These are phyloP conservation scores for Centropristis striata DNA, from an alignment of 2,113 vertebrate genomes.

Conservation along the genomic window DNA sequence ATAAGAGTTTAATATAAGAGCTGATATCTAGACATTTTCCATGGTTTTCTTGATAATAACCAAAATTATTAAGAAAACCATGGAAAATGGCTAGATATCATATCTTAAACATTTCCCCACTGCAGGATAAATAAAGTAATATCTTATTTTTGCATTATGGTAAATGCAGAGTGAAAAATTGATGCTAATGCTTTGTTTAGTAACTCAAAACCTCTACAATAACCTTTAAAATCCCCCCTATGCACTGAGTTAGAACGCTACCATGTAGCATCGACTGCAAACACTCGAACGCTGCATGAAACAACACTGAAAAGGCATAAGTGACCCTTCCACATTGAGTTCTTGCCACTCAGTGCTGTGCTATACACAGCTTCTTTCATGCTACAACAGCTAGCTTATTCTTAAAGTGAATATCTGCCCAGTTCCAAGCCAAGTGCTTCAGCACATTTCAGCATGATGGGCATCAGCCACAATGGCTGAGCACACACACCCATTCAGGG, in stretches of 20 bases:
- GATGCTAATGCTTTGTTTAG: background rate
- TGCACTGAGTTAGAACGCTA: background rate
- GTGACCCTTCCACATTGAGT: slow-evolving; percentile 6
- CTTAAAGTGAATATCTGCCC: slow-evolving; percentile 36
- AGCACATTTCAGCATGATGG: slow-evolving; percentile 57
- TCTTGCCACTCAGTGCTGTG: slow-evolving; percentile 28
- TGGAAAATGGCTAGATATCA: too few species aligned
- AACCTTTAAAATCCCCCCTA: background rate
- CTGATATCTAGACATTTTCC: too few species aligned
- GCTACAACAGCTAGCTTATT: slow-evolving; percentile 42
- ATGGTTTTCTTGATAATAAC: too few species aligned
- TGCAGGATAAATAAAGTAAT: too few species aligned
- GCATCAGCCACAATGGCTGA: slow-evolving; percentile 66
- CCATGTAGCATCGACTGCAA: background rate
- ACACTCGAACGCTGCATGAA: background rate
- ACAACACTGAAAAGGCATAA: slow-evolving; percentile 2
- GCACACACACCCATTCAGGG: slow-evolving; percentile 69
- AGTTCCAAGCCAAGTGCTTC: slow-evolving; percentile 28
- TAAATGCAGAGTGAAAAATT: background rate
- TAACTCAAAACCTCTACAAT: background rate
- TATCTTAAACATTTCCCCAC: too few species aligned
- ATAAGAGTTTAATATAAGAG: too few species aligned
- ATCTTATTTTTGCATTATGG: background rate
- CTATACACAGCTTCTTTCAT: slow-evolving; percentile 20
- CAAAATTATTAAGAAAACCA: too few species aligned